Conservation (phyloP, 2,888 invertebrate genomes). For the Orthosia cruda region DNA sequence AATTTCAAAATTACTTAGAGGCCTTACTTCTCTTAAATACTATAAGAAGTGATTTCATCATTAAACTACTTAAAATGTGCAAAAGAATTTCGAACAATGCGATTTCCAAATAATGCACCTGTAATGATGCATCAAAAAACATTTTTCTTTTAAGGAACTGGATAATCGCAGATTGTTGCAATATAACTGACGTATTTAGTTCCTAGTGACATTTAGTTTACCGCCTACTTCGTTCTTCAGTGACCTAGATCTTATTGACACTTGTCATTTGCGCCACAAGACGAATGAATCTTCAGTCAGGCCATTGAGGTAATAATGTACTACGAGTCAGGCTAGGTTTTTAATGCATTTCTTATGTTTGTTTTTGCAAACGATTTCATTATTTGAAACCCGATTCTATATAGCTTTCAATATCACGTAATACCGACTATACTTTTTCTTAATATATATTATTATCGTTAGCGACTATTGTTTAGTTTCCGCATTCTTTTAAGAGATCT, state of each 20-base stretch:
- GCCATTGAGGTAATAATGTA: no score
- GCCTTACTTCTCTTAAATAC: no score
- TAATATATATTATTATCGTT: background rate
- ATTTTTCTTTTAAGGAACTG: no score
- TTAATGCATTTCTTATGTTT: conserved; percentile 3
- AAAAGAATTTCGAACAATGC: no score
- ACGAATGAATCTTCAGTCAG: conserved; percentile 8
- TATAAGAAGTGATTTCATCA: no score
- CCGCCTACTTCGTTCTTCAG: background rate
- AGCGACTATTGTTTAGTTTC: background rate
- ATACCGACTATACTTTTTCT: background rate
- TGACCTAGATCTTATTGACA: conserved; percentile 8
- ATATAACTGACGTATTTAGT: background rate
- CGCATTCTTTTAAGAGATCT: background rate
- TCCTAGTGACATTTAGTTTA: background rate
- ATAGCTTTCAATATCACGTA: background rate
- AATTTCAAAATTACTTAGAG: no score
- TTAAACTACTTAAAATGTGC: no score
- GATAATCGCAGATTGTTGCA: background rate
- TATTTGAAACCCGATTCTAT: background rate
- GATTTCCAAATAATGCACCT: background rate
- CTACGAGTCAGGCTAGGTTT: background rate
- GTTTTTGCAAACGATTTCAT: conserved; percentile 4
- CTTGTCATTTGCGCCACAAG: conserved; percentile 29
- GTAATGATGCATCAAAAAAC: background rate